Conservation (phyloP, 2,888 invertebrate species). For the Graphium colonna region DNA sequence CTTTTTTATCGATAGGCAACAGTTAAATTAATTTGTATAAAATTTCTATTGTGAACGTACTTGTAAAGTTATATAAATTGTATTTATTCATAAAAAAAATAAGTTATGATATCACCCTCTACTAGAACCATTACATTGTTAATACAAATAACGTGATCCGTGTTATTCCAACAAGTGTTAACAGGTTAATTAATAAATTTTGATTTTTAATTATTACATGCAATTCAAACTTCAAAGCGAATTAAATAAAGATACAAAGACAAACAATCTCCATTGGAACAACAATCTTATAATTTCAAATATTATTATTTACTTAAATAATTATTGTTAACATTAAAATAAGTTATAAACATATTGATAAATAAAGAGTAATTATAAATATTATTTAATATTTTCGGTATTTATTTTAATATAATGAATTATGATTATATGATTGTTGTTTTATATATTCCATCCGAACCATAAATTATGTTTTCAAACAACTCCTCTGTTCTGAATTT, state of each 20-base stretch:
- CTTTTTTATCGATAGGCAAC: no score
- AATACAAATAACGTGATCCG: neutral
- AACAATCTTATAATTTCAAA: neutral
- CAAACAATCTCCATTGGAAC: neutral
- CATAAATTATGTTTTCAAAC: neutral
- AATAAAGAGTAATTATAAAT: neutral
- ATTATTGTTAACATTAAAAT: no score
- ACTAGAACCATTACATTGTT: neutral
- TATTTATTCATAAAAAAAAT: no score
- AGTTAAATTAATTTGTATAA: no score
- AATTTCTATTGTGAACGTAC: no score
- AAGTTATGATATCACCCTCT: no score
- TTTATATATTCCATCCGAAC: neutral
- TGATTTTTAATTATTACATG: neutral
- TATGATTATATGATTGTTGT: constrained; percentile 1
- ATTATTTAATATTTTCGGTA: no score
- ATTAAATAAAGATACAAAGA: neutral
- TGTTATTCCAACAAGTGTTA: neutral
- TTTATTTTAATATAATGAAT: neutral
- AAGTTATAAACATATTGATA: neutral
- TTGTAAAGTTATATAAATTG: no score
- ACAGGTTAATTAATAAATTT: neutral
- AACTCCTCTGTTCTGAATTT: constrained; percentile 9
- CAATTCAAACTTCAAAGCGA: constrained; percentile 7
- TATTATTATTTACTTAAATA: no score